Evolutionary conservation across 2,797 vertebrate genomes (phyloP).

Genomic region (Smutsia temminckii): DNA sequence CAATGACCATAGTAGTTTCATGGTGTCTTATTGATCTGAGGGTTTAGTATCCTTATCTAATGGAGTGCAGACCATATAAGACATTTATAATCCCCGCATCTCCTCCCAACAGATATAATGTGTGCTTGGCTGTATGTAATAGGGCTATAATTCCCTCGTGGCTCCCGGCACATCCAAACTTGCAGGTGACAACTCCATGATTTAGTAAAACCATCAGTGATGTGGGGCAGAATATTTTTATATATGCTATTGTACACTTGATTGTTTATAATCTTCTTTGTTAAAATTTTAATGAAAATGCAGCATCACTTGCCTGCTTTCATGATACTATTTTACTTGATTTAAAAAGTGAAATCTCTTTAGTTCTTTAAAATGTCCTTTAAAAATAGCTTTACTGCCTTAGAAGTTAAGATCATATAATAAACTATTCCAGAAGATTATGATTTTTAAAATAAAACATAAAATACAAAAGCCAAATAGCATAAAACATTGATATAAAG

Average conservation of each 20-base stretch:
- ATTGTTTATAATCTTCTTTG: conserved; percentile 44
- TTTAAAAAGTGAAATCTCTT: conserved; percentile 36
- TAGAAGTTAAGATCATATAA: conserved; percentile 30
- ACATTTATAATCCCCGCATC: neutral
- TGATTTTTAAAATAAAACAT: conserved; percentile 42
- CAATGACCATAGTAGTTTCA: conserved; percentile 29
- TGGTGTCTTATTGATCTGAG: conserved; percentile 55
- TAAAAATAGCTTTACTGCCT: neutral
- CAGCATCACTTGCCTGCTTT: neutral
- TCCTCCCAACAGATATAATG: neutral
- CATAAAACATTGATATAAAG: conserved; percentile 18
- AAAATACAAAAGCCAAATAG: neutral
- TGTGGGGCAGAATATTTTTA: neutral
- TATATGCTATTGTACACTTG: neutral
- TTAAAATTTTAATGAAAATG: conserved; percentile 61
- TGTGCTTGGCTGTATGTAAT: neutral
- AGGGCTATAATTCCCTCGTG: neutral
- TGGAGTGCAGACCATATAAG: conserved; percentile 10
- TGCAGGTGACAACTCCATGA: neutral
- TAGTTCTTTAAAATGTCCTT: conserved; percentile 44
- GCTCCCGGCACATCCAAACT: neutral
- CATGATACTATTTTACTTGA: neutral
- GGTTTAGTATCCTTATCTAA: conserved; percentile 58
- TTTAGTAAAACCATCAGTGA: neutral
- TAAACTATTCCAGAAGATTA: neutral